phyloP scores from a whole-genome alignment of 2,888 invertebrate species.

The Sphaerophoria rueppellii region DNA sequence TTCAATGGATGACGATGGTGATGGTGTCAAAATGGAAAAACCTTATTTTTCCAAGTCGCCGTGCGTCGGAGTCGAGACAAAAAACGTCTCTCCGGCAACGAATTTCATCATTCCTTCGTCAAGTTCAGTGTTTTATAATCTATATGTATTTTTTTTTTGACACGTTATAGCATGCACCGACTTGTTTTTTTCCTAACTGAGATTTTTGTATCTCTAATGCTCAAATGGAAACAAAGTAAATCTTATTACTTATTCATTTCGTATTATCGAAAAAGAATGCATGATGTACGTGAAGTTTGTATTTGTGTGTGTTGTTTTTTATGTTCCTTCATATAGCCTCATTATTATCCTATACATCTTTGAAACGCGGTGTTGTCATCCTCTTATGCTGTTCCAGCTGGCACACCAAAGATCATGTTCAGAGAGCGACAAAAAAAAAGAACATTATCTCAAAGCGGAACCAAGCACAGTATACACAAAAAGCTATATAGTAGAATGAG shows the following conservation, averaged over 20 bases:
- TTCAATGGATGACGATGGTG: conserved; percentile 52
- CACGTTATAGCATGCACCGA: conserved; percentile 29
- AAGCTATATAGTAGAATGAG: conserved; percentile 27
- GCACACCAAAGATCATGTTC: conserved; percentile 30
- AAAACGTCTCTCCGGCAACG: neutral
- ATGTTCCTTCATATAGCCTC: conserved; percentile 23
- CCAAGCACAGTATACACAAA: neutral
- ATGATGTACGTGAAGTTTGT: conserved; percentile 54
- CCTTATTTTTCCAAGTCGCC: conserved; percentile 31
- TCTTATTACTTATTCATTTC: conserved; percentile 73
- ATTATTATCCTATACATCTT: conserved; percentile 62
- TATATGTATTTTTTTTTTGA: neutral
- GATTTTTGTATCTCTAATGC: conserved; percentile 56
- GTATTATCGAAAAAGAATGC: conserved; percentile 72
- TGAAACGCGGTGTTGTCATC: conserved; percentile 52
- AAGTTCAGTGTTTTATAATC: conserved; percentile 5
- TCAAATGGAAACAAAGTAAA: conserved; percentile 73
- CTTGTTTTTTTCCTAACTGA: conserved; percentile 25
- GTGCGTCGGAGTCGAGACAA: conserved; percentile 4
- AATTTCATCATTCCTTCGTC: conserved; percentile 36
- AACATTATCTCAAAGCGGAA: conserved; percentile 34
- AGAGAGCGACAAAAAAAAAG: neutral
- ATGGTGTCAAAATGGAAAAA: conserved; percentile 64
- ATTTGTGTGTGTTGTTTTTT: conserved; percentile 11
- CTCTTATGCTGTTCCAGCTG: conserved; percentile 36